Conservation (phyloP, 37 sponge, comb jelly and placozoan genomes). For the Aplysina aerophoba region DNA sequence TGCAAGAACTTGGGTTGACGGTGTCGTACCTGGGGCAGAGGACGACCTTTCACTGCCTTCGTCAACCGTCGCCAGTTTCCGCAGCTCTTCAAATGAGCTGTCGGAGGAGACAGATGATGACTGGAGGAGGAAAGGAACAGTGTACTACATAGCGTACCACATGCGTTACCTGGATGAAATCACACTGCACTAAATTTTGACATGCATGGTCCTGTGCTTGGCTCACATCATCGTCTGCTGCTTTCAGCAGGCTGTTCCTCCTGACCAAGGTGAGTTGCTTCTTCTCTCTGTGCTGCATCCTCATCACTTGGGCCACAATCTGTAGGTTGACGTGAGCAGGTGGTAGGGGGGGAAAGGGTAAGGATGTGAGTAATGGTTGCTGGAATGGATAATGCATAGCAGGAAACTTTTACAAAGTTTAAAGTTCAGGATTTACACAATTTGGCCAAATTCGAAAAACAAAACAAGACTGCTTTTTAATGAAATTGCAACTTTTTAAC, state of each 20-base stretch:
- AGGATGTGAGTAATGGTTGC: not conserved
- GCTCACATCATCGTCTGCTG: not conserved
- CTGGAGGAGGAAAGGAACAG: not conserved
- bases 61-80: not conserved
- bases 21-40: no score
- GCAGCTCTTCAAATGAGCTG: conserved; percentile 15
- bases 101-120: conserved; percentile 5
- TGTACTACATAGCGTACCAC: not conserved
- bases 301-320: conserved; percentile 12
- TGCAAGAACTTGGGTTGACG: no score
- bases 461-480: no score
- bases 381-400: no score
- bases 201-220: no score
- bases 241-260: conserved; percentile 1
- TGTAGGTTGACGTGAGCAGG: not conserved
- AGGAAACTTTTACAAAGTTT: no score
- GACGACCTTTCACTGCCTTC: not conserved
- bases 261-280: not conserved
- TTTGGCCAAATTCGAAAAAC: no score
- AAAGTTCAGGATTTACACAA: no score
- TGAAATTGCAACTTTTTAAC: no score
- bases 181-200: not conserved
- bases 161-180: not conserved
- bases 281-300: conserved; percentile 17
- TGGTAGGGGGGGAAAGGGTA: not conserved